phyloP scores from a whole-genome alignment of 2,113 vertebrate genomes.

The Todiramphus saurophagus region DNA sequence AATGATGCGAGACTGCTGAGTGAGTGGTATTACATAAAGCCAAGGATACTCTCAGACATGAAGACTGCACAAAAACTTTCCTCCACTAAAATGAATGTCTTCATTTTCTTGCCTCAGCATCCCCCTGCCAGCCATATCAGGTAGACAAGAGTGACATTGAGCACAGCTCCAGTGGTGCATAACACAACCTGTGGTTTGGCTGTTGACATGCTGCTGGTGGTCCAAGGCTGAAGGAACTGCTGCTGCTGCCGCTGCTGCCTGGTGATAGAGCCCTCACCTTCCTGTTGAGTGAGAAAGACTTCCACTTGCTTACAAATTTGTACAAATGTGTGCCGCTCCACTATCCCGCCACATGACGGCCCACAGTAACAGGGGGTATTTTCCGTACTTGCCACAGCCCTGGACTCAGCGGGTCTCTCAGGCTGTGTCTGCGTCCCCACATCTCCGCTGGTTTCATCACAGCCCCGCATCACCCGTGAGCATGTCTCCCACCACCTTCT shows the following conservation, averaged over 20 bases:
- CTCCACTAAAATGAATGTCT: not conserved
- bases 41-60: not conserved
- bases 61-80: not conserved
- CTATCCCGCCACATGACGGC: accelerated
- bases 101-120: not conserved
- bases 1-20: not conserved
- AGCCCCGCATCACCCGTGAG: accelerated
- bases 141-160: accelerated
- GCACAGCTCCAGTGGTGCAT: accelerated
- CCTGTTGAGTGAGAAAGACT: not conserved
- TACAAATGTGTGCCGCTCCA: not conserved
- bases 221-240: not conserved
- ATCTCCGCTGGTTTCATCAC: accelerated
- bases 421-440: not conserved
- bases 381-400: accelerated
- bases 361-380: accelerated
- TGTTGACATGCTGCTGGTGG: not conserved
- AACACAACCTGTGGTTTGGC: not conserved
- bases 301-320: accelerated
- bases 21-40: not conserved
- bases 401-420: accelerated
- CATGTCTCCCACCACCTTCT: not conserved
- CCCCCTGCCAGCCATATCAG: not conserved
- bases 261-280: not conserved
- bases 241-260: not conserved